These are phyloP conservation scores for Leucoma salicis DNA, from an alignment of 2,888 invertebrate genomes.

Conservation along the genomic window DNA sequence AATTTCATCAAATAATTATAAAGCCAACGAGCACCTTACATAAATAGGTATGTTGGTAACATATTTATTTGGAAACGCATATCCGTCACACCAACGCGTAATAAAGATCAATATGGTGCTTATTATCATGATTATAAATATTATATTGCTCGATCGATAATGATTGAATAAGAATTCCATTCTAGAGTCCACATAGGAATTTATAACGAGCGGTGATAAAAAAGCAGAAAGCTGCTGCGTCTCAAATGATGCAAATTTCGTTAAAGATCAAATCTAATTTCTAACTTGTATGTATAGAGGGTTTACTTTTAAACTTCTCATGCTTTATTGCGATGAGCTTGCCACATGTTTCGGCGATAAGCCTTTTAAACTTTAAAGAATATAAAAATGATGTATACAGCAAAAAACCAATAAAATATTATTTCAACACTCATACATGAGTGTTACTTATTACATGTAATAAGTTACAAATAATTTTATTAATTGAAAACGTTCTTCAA, in stretches of 20 bases:
- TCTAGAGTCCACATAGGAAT: constrained; percentile 7
- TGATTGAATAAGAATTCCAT: constrained; percentile 1
- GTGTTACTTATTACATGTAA: too few species aligned
- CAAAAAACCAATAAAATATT: too few species aligned
- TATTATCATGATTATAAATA: constrained; percentile 10
- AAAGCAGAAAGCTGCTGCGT: constrained; percentile 4
- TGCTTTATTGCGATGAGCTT: too few species aligned
- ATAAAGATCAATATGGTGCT: constrained; percentile 17
- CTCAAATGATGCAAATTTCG: constrained; percentile 6
- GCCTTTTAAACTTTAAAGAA: too few species aligned
- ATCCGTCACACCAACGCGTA: constrained; percentile 26
- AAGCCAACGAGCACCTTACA: too few species aligned
- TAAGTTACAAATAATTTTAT: too few species aligned
- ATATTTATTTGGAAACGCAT: constrained; percentile 20
- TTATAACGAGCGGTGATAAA: constrained; percentile 3
- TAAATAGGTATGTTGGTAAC: constrained; percentile 12
- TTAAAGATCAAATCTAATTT: not conserved
- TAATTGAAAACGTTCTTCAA: too few species aligned
- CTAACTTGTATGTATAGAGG: not conserved
- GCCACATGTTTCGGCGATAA: too few species aligned
- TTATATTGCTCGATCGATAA: constrained; percentile 9
- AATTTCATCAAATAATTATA: too few species aligned
- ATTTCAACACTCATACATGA: too few species aligned
- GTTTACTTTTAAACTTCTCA: too few species aligned
- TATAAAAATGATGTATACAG: too few species aligned